phyloP scores from a whole-genome alignment of 1,140 invertebrate species.

The Diachasma alloeum region DNA sequence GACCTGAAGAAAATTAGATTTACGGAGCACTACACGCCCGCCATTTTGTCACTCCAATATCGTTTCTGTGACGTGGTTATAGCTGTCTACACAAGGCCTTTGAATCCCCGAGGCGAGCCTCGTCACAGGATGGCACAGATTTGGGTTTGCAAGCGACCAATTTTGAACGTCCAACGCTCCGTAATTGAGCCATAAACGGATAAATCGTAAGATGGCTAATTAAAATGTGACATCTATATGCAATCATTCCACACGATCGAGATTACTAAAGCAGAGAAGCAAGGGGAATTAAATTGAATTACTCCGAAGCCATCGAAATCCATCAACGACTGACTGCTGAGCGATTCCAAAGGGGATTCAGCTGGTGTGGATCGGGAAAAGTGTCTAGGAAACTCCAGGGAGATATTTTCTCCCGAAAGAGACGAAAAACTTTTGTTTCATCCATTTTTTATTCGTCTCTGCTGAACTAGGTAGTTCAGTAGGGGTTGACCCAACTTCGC shows the following conservation, averaged over 20 bases:
- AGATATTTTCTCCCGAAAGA: neutral
- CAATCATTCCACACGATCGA: neutral
- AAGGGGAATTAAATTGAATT: neutral
- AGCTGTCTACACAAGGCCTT: neutral
- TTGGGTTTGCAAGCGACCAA: too few species aligned
- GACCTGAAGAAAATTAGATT: slow-evolving; percentile 23
- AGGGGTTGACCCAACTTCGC: neutral
- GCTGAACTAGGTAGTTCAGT: neutral
- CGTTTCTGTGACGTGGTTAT: neutral
- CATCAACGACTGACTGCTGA: neutral
- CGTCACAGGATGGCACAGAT: too few species aligned
- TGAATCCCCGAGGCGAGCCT: neutral
- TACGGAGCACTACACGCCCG: neutral
- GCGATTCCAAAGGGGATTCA: neutral
- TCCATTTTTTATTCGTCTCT: neutral
- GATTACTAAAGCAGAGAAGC: neutral
- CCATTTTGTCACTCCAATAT: neutral
- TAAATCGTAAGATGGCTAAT: too few species aligned
- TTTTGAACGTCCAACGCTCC: too few species aligned
- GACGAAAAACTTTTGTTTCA: neutral
- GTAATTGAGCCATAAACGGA: too few species aligned
- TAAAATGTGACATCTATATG: too few species aligned
- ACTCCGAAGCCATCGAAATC: neutral
- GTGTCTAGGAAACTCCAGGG: neutral
- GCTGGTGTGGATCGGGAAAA: neutral